phyloP scores from a whole-genome alignment of 2,113 vertebrate genomes.

The Cichladusa arquata region DNA sequence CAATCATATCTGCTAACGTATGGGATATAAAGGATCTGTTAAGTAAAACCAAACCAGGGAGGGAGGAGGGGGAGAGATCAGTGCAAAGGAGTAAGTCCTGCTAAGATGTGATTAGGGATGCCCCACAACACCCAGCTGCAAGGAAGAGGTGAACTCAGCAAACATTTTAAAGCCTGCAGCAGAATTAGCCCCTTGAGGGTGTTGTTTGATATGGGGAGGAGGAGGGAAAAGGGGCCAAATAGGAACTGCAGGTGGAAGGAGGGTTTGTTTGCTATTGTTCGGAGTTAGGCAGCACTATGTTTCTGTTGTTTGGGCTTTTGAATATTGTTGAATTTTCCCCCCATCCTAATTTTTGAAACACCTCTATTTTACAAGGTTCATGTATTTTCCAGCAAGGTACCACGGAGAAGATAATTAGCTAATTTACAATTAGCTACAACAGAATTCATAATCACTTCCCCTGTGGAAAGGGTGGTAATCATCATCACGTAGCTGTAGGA shows the following conservation, averaged over 20 bases:
- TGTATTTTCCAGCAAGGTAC: slow-evolving; percentile 59
- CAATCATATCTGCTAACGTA: slow-evolving; percentile 42
- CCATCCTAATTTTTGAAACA: slow-evolving; percentile 17
- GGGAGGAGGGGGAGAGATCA: background rate
- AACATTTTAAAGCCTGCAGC: slow-evolving; percentile 24
- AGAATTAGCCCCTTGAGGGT: slow-evolving; percentile 14
- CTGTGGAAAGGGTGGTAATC: slow-evolving; percentile 56
- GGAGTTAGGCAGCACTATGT: background rate
- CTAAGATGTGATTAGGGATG: slow-evolving; percentile 34
- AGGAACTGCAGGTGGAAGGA: background rate
- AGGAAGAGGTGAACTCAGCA: slow-evolving; percentile 43
- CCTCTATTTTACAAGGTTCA: slow-evolving; percentile 40
- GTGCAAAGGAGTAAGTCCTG: background rate
- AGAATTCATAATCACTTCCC: slow-evolving; percentile 58
- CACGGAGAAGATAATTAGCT: slow-evolving; percentile 51
- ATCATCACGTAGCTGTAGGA: slow-evolving; percentile 28
- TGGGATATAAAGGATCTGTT: slow-evolving; percentile 43
- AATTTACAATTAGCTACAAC: slow-evolving; percentile 66
- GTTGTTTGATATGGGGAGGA: background rate
- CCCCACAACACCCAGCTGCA: background rate
- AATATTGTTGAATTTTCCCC: background rate
- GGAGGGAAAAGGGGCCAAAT: background rate
- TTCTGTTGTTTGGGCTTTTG: background rate
- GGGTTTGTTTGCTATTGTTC: background rate
- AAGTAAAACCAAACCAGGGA: background rate